Evolutionary conservation across 2,113 vertebrate genomes (phyloP).

Genomic region (Plecotus auritus): DNA sequence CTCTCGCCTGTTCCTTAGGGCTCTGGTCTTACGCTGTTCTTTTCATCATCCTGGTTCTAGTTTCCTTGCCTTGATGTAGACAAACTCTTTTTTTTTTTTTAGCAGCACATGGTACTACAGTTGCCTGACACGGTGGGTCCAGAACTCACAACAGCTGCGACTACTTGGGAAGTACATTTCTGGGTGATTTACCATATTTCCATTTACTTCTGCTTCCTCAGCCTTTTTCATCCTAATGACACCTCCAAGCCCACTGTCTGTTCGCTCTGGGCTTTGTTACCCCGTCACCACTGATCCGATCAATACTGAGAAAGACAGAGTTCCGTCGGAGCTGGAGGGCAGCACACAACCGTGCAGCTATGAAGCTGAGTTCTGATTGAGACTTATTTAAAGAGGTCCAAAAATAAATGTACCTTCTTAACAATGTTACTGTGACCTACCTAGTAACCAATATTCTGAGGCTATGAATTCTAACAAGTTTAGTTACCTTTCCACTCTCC

Average conservation of each 20-base stretch:
- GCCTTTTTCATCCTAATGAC: neutral
- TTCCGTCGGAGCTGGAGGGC: neutral
- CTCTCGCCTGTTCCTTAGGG: neutral
- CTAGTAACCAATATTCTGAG: slow-evolving; percentile 29
- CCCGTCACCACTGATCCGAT: neutral
- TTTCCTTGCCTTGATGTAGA: neutral
- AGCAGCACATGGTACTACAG: neutral
- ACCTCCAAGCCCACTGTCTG: neutral
- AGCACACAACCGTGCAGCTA: no score
- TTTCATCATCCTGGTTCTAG: neutral
- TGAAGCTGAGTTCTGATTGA: neutral
- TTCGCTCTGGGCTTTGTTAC: neutral
- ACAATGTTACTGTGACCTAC: neutral
- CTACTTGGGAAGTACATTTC: neutral
- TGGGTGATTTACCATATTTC: neutral
- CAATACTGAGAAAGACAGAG: neutral
- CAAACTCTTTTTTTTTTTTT: neutral
- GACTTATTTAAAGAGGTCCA: neutral
- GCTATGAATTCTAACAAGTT: slow-evolving; percentile 47
- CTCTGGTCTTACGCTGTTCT: neutral
- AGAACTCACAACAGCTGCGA: neutral
- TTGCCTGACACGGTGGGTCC: neutral
- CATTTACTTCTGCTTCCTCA: neutral
- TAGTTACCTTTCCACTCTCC: neutral
- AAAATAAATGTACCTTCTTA: neutral